Base-by-base conservation (phyloP, 2,113 vertebrate species). In the Tricholaema leucomelas region DNA sequence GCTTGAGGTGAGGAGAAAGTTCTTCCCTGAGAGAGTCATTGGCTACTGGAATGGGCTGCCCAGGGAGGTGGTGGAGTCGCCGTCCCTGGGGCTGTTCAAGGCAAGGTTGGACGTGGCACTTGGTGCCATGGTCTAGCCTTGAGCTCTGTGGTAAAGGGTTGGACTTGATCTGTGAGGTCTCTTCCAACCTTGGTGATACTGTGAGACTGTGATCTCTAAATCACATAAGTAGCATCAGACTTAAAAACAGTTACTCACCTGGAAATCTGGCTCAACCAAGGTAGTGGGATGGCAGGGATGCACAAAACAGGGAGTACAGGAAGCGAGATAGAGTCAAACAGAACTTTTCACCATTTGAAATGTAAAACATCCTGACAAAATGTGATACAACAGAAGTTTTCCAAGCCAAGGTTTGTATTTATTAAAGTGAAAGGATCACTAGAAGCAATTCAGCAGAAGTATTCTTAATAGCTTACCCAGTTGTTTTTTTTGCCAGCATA, bases 401-500 rank as follows among this genome's bases (percentile, higher is more conserved):
- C 56, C 1, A 11, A 90, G 58, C 23, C 15, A 91, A 72, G n/a
- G 63, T n/a, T 4, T 78, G 16, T 30, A 78, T 54, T 88, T 60
- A 38, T 60, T 59, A 60, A 79, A 82, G 80, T 8, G 15, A 88
- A 93, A 50, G 24, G 18, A 82, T 61, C 59, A 63, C 33, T 40
- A 35, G 67, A 87, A 82, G 38, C 23, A 81, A 77, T 76, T 84
- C 54, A 81, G n/a, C 23, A 56, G 6, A 82, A 92, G 9, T 59
- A 63, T 25, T 76, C 35, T 76, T 36, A 58, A 87, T 48, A 87
- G 66, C 97, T 98, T 96, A 99, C 99, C 99, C 99, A 99, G 98
- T 98, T 99, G 97, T 99, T 99, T 94, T 99, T 99, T 96, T 98
- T 98, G 55, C 99, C 99, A 14, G 99, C 98, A 75, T 99, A 99